Evolutionary conservation across 2,797 vertebrate species (phyloP), one percentile per base, ranked within the genome.

Genomic region (Dendrocincla tyrannina): DNA sequence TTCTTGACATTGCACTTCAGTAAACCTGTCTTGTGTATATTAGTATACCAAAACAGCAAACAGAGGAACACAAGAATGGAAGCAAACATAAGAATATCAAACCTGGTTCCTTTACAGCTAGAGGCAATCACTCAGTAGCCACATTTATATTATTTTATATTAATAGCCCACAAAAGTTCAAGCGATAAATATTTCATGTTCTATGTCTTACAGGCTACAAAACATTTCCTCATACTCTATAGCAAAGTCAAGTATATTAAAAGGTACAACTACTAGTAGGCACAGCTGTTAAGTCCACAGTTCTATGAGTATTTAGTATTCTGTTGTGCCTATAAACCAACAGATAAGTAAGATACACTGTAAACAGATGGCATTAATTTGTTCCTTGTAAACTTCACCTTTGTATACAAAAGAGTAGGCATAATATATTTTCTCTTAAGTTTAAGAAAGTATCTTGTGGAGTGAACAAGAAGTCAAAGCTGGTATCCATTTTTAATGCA

Each of bases 311-410:
- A 50, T 75, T 91, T 83, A 93, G 74, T 59, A 74, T 53, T 85
- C 49, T 83, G 27, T 70, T 92, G 22, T 52, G 22, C 42, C 22
- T 33, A 30, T 77, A 85, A 94, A 52, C 37, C 32, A 88, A 85
- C 27, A 83, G 53, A 53, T 47, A 88, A 30, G 19, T 80, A n/a
- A 23, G 44, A 79, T 52, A 63, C 6, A 28, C 41, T 70, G 41
- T 39, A 85, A 95, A 74, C 60, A 91, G 92, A 87, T 91, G 75
- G 64, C 25, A 77, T 83, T 83, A 67, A 93, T 95, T 89, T 82
- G 7, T 44, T 95, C 14, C 41, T 50, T 90, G 50, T 62, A 83
- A 88, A 74, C 56, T 85, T 93, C 78, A 93, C 50, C 64, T 89
- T 88, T 49, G 10, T 60, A 56, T 80, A 59, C 11, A 60, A 73